Conservation (phyloP, 2,888 invertebrate species). For the Agonopterix heracliana region DNA sequence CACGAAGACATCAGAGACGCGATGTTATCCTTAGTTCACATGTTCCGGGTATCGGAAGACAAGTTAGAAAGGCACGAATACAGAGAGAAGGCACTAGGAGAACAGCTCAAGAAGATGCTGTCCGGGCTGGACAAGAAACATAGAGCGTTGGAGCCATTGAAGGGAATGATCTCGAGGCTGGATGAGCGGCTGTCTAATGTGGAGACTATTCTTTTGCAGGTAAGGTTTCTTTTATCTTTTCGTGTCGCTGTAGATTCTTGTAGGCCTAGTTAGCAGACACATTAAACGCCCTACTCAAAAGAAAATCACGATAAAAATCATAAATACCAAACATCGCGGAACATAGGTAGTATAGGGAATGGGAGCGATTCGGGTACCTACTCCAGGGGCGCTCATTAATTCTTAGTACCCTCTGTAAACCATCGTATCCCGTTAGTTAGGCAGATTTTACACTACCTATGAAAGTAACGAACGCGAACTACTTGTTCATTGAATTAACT, state of each 20-base stretch:
- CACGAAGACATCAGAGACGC: slow-evolving; percentile 86
- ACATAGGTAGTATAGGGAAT: too few species aligned
- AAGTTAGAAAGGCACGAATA: slow-evolving; percentile 91
- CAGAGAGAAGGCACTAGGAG: slow-evolving; percentile 86
- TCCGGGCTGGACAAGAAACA: slow-evolving; percentile 83
- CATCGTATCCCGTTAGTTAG: too few species aligned
- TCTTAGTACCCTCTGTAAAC: too few species aligned
- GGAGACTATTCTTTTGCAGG: slow-evolving; percentile 84
- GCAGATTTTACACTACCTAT: too few species aligned
- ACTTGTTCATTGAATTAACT: too few species aligned
- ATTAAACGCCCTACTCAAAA: too few species aligned
- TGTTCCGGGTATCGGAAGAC: slow-evolving; percentile 86
- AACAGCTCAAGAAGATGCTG: slow-evolving; percentile 85
- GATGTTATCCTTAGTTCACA: slow-evolving; percentile 86
- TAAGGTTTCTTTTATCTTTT: slow-evolving; percentile 31
- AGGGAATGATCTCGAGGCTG: slow-evolving; percentile 80
- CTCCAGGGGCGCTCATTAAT: too few species aligned
- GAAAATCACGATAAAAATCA: too few species aligned
- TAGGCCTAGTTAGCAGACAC: too few species aligned
- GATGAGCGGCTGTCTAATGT: slow-evolving; percentile 86
- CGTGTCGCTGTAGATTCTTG: background rate
- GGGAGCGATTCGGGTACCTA: too few species aligned
- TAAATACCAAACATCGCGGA: too few species aligned
- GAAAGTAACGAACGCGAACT: too few species aligned
- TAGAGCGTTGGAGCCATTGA: slow-evolving; percentile 80